Conservation (phyloP, 2,797 vertebrate genomes). For the Kryptopterus vitreolus region DNA sequence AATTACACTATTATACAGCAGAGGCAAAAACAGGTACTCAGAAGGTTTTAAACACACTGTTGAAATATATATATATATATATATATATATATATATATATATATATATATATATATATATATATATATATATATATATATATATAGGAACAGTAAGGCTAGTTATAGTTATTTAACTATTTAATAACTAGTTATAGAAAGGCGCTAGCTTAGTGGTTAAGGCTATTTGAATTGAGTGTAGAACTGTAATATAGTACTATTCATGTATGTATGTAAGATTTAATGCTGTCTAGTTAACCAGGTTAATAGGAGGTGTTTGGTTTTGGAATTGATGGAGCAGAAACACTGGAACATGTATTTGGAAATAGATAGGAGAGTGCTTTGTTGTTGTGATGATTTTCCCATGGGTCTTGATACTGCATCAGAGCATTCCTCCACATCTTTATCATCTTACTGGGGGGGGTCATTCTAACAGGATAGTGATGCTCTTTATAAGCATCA, state of each 20-base stretch:
- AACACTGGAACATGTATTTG: not conserved
- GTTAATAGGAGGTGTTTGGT: not conserved
- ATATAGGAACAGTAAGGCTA: no score
- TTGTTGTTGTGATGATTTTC: not conserved
- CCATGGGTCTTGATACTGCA: not conserved
- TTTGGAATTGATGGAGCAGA: not conserved
- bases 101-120: no score
- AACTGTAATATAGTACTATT: no score
- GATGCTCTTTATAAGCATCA: not conserved
- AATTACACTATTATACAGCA: not conserved
- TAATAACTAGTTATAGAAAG: no score
- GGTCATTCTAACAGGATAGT: not conserved
- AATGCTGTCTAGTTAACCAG: not conserved
- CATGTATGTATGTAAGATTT: no score
- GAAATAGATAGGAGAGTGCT: no score
- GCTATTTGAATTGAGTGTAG: no score
- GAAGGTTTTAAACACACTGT: not conserved
- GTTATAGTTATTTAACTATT: no score
- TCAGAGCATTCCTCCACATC: not conserved
- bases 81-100: no score
- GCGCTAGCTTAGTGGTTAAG: no score
- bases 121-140: no score
- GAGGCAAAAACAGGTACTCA: not conserved
- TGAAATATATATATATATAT: no score
- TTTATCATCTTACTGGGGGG: not conserved